Evolutionary conservation across 2,888 invertebrate genomes (phyloP), one percentile per base, ranked within the genome.

Genomic region (Spisula solida): DNA sequence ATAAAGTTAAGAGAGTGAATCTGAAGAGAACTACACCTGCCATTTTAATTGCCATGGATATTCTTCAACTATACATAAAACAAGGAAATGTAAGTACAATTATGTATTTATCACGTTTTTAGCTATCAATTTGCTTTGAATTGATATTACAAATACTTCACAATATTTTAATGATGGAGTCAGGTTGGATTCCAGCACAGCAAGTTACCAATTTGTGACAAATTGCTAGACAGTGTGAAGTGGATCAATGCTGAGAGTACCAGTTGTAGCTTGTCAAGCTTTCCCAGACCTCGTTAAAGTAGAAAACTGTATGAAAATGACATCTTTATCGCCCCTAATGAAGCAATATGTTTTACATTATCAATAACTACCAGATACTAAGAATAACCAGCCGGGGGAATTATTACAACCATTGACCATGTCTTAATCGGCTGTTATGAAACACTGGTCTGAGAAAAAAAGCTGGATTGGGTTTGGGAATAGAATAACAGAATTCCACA

Each of bases 251-350:
- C n/a, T 41, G 18, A 41, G 6, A 41, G 70, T 6, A 25, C 25
- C 70, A 66, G 34, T 20, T 51, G 55, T 48, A 75, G 31, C 70
- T 41, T 86, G 86, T 86, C 89, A 86, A 82, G 48, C 86, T n/a
- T 75, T 80, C 83, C 86, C 82, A 82, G 86, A 86, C 79, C 82
- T 83, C 83, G 78, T 89, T 89, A 88, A 81, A 41, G 55, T 80
- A 47, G 78, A 83, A 89, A 86, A 82, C 86, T 89, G 83, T 75
- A 66, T 80, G 82, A 89, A 89, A 86, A 89, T 83, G 70, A 51
- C 86, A 81, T 86, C 89, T 89, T 89, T 86, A 86, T 70, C 25
- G 18, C 31, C 51, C 25, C 70, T 86, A 86, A 86, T 86, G 86
- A 86, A 81, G 29, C 81, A 79, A n/a, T 47, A 60, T 66, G 66